Evolutionary conservation across 2,797 vertebrate species (phyloP), one percentile per base, ranked within the genome.

Genomic region (Aplochiton taeniatus): DNA sequence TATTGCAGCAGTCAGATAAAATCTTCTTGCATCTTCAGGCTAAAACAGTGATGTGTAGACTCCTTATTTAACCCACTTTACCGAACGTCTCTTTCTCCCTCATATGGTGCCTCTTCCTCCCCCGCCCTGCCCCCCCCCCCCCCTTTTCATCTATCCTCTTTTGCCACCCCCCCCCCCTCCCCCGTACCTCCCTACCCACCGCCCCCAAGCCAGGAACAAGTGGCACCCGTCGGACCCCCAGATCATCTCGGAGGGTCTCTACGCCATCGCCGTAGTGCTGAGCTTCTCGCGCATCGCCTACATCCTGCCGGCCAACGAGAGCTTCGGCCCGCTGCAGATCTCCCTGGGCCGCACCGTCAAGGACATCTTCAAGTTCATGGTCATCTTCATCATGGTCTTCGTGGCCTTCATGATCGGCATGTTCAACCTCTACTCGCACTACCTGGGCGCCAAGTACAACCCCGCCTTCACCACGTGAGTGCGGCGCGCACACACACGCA

Each of bases 351-450:
- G 96, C 79, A 98, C 96, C 0, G 96, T 98, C 78, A 98, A 98
- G 85, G 96, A 98, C 70, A 98, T 98, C 92, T 98, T 98, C 92
- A 98, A 98, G 90, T 98, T 98, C 89, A 98, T 98, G 96, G 96
- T 98, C 89, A 98, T 98, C 89, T 98, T 98, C 91, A 98, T 98
- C 85, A 98, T 98, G 96, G 96, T 98, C 69, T 98, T 98, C 73
- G 95, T 98, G 77, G 96, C 96, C 83, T 98, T 98, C 90, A 98
- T 98, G 96, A 97, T 98, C 1, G 96, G 96, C 74, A 98, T 98
- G 96, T 98, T 98, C 92, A 98, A 98, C 88, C 91, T 98, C 45
- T 98, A 98, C 74, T 98, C 96, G 0, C 98, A 98, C 92, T 98
- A 98, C 90, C 92, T 96, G 82, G 96, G 96, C 85, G 96, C 96